Evolutionary conservation across 1,140 invertebrate species (phyloP).

Genomic region (Zaprionus inermis): DNA sequence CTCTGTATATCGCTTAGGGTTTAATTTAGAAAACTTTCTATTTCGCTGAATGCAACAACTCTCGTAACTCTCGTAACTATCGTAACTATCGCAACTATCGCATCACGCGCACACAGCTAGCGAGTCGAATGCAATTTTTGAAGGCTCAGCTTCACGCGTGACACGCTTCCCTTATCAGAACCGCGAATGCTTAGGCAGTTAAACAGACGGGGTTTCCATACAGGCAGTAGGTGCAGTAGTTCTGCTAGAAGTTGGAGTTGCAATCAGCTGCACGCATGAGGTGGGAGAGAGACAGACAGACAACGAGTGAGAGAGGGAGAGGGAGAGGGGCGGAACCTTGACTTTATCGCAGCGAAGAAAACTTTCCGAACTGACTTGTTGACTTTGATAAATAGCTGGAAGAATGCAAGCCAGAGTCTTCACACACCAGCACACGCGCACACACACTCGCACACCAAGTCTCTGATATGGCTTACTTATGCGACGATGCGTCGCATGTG

Average conservation of each 20-base stretch:
- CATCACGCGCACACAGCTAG: background rate
- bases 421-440: constrained; percentile 10
- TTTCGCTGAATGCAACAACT: background rate
- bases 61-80: too few species aligned
- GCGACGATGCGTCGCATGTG: constrained; percentile 37
- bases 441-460: constrained; percentile 6
- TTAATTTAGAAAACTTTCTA: background rate
- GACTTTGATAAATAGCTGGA: constrained; percentile 56
- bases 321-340: constrained; percentile 13
- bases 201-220: background rate
- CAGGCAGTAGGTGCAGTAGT: too few species aligned
- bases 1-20: too few species aligned
- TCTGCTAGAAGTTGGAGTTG: constrained; percentile 11
- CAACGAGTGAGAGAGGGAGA: background rate
- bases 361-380: constrained; percentile 33
- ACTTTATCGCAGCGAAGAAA: constrained; percentile 43
- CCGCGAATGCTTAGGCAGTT: constrained; percentile 2
- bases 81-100: background rate
- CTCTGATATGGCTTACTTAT: constrained; percentile 48
- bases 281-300: background rate
- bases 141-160: constrained; percentile 9
- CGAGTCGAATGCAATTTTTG: constrained; percentile 14
- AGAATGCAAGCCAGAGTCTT: constrained; percentile 35
- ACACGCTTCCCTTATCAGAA: constrained; percentile 11
- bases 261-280: constrained; percentile 8